Base-by-base conservation (phyloP, 2,888 invertebrate species). In the Thymelicus lineola region DNA sequence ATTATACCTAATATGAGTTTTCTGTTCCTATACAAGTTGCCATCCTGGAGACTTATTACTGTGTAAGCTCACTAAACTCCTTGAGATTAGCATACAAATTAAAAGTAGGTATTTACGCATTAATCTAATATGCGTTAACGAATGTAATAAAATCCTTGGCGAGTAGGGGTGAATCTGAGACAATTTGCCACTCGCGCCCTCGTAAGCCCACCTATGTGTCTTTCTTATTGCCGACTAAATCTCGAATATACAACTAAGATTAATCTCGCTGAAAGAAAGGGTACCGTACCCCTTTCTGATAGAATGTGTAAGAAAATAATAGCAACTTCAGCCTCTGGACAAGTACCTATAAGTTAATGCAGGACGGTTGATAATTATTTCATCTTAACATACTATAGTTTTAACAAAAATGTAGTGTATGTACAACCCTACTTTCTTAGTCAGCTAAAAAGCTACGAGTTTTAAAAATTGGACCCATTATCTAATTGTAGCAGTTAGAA, bases 161-260 rank as follows among this genome's bases (percentile, higher is more conserved):
- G 84, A 75, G 81, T 81, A 86, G 86, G 86, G 83, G 83, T 83
- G 89, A 89, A 90, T 90, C 89, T 89, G 89, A 93, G 93, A 93
- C 93, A 93, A 92, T 94, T 93, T 91, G 91, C 90, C 86, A 81
- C 81, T 82, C 84, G 80, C 84, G 80, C 89, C 87, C 90, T 78
- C 75, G 80, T 93, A 91, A 92, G 91, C 92, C 90, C 88, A 92
- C 92, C 93, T 91, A 93, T 93, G 88, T 85, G 85, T 93, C 93
- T 93, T 93, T 92, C 93, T 93, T 93, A 93, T 90, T 88, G 91
- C 89, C 86, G 86, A 84, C 91, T 91, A 91, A 91, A 93, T 92
- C 92, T 92, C 89, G 87, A 91, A 93, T 91, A 92, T 92, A 93
- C 93, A 93, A 91, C 90, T 89, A 87, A 92, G 91, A 93, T 93